Evolutionary conservation across 2,797 vertebrate species (phyloP).

Genomic region (Manis javanica): DNA sequence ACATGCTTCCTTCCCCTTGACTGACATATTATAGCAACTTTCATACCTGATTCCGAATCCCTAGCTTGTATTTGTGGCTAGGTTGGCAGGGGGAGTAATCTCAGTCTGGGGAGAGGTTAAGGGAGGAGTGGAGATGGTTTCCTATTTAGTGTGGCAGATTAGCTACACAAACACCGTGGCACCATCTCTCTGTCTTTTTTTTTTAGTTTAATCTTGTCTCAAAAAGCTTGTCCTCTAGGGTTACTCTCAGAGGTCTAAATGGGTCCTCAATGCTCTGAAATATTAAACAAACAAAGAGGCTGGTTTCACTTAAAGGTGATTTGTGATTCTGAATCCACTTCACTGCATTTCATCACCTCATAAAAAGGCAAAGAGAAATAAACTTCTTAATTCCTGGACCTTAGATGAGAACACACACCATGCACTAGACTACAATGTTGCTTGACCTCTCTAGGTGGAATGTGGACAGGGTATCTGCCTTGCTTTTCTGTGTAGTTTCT

Average conservation of each 20-base stretch:
- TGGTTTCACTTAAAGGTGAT: constrained; percentile 74
- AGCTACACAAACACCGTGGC: not conserved
- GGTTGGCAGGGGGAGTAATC: not conserved
- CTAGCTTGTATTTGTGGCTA: not conserved
- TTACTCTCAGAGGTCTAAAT: constrained; percentile 45
- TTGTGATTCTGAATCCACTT: constrained; percentile 49
- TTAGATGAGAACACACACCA: constrained; percentile 52
- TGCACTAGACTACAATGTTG: not conserved
- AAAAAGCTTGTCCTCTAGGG: not conserved
- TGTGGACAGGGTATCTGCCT: not conserved
- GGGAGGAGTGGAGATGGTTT: not conserved
- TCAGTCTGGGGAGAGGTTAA: not conserved
- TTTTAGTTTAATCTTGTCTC: not conserved
- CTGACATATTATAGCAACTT: not conserved
- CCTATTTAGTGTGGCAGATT: not conserved
- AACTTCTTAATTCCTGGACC: constrained; percentile 64
- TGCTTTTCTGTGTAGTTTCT: not conserved
- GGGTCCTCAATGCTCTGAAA: constrained; percentile 57
- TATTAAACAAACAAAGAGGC: constrained; percentile 54
- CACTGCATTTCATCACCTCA: constrained; percentile 62
- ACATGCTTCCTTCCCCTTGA: not conserved
- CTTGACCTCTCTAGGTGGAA: constrained; percentile 32
- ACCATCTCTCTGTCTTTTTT: not conserved
- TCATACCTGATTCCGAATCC: not conserved
- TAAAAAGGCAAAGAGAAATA: constrained; percentile 51